A percentile compares a stretch with the other conserved stretches of the same genome.
phyloP scores from a whole-genome alignment of 2,797 vertebrate species.

The Dromococcyx pavoninus region DNA sequence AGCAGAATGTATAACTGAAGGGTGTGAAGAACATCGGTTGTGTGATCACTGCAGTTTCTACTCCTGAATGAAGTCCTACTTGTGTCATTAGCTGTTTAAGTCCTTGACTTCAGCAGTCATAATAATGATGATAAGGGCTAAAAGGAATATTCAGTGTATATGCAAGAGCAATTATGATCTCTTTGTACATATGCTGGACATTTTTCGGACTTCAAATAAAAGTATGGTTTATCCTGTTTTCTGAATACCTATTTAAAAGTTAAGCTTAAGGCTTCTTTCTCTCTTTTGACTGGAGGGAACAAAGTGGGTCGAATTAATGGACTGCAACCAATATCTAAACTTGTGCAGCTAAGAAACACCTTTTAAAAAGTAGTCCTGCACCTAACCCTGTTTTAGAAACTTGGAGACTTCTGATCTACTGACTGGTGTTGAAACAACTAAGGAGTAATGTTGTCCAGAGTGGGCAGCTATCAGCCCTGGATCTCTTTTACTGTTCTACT shows the following conservation, averaged over 20 bases:
- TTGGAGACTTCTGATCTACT: not conserved
- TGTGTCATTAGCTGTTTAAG: not conserved
- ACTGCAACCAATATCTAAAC: not conserved
- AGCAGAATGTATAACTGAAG: not conserved
- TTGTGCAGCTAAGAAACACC: not conserved
- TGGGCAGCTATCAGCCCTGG: not conserved
- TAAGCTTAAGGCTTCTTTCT: not conserved
- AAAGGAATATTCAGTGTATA: not conserved
- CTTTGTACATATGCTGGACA: not conserved
- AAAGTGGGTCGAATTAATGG: not conserved
- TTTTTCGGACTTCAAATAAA: not conserved
- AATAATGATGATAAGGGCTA: not conserved
- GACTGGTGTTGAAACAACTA: not conserved
- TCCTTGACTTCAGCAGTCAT: not conserved
- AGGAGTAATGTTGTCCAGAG: not conserved
- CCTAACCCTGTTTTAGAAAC: not conserved
- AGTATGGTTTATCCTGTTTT: not conserved
- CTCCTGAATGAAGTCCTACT: not conserved
- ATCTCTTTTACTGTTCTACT: not conserved
- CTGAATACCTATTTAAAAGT: not conserved
- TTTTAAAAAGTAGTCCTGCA: not conserved
- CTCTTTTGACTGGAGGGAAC: not conserved
- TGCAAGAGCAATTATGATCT: not conserved
- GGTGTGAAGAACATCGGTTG: rapidly evolving
- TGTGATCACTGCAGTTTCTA: not conserved